Evolutionary conservation across 2,113 vertebrate genomes (phyloP), one percentile per base, ranked within the genome.

Genomic region (Trogon melanurus): DNA sequence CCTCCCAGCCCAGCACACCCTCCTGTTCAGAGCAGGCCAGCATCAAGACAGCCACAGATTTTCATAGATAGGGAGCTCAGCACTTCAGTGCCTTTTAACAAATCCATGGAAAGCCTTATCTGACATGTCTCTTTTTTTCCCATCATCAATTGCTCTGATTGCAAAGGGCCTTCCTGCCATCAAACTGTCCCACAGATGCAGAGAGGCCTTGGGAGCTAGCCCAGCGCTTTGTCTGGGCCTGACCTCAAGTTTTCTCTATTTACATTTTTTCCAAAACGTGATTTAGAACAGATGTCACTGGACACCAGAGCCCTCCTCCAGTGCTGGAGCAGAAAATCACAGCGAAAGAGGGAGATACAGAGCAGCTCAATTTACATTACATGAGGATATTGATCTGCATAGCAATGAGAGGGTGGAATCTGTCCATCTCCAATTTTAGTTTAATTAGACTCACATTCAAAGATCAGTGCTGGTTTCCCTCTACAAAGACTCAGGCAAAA

Each of bases 221-320:
- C 88, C 93, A 96, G 73, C 1, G 44, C 88, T 96, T 95, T 93
- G 88, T 91, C 86, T 97, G 66, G 36, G 48, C 56, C 79, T 90
- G 88, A 94, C 88, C 90, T 96, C 95, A 96, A 95, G 83, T 79
- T 85, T 88, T 95, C 50, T 79, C 32, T 79, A 89, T 94, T 93
- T 93, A 90, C 25, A 69, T 94, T 91, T 91, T 89, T 89, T 86
- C 50, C 19, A 92, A 89, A 94, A 86, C 76, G 54, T 78, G 67
- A 96, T 96, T 96, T 90, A 88, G 72, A 96, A 95, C 95, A 91
- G 90, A 95, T 94, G 85, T 93, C 73, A 81, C 56, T 94, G 90
- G 93, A 96, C 92, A 94, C 57, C 72, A 91, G 38, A 92, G 48
- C 53, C 89, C 71, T 84, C 61, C 79, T 88, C 45, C 75, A 92